Percentiles rank a stretch among this genome's conserved stretches.
phyloP scores from a whole-genome alignment of 2,113 vertebrate genomes.

The Equus przewalskii region DNA sequence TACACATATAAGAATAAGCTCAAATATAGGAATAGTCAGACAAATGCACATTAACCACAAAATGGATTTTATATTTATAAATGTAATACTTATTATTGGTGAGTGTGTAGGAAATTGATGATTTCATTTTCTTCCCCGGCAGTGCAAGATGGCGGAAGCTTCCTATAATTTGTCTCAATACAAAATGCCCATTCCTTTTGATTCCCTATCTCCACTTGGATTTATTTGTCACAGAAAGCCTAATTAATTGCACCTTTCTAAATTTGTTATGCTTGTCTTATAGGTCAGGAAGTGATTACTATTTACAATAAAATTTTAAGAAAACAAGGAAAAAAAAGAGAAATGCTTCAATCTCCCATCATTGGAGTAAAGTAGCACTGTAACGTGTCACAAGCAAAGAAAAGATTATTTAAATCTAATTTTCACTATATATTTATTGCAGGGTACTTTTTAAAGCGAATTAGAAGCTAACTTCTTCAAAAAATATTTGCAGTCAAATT shows the following conservation, averaged over 20 bases:
- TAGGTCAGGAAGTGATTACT: background rate
- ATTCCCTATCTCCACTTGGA: background rate
- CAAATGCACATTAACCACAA: background rate
- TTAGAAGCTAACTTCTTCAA: background rate
- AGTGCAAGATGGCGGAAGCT: background rate
- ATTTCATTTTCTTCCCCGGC: background rate
- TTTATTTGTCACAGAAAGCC: background rate
- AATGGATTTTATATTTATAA: background rate
- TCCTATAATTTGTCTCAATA: background rate
- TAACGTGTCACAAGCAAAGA: background rate
- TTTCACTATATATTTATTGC: background rate
- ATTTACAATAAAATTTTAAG: background rate
- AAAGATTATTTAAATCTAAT: background rate
- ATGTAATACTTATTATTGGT: background rate
- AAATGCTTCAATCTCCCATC: background rate
- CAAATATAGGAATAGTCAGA: background rate
- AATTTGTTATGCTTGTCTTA: background rate
- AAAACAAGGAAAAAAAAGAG: background rate
- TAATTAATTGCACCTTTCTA: background rate
- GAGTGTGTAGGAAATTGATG: background rate
- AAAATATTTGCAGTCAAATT: background rate
- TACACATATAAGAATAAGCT: background rate
- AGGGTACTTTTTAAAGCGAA: background rate
- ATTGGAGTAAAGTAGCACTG: background rate
- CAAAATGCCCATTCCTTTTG: background rate